Conservation (phyloP, 2,888 invertebrate genomes). For the Pachymerium ferrugineum region DNA sequence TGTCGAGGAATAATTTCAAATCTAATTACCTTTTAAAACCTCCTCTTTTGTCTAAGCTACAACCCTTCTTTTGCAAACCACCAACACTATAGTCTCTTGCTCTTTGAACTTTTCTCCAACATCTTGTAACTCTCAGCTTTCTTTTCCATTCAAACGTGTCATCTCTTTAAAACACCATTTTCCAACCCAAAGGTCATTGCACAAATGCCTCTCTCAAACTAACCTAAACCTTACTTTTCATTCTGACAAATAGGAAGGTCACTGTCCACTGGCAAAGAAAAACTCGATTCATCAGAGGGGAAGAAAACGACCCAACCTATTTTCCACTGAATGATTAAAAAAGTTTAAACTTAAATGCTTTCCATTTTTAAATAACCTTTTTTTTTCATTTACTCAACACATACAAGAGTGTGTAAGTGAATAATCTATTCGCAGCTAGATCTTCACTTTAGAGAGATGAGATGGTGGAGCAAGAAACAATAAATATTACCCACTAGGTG, state of each 20-base stretch:
- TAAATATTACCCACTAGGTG: slow-evolving; percentile 21
- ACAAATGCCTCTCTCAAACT: not conserved
- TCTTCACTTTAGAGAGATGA: slow-evolving; percentile 12
- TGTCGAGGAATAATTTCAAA: slow-evolving; percentile 29
- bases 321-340: too few species aligned
- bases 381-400: slow-evolving; percentile 18
- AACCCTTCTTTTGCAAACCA: slow-evolving; percentile 5
- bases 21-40: slow-evolving; percentile 28
- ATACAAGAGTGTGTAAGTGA: slow-evolving; percentile 12
- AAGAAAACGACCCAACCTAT: too few species aligned
- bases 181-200: not conserved
- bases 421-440: slow-evolving; percentile 18
- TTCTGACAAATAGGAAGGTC: not conserved
- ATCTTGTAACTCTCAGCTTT: not conserved
- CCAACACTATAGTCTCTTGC: not conserved
- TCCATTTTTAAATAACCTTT: not conserved
- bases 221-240: slow-evolving; percentile 4
- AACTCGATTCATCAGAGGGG: not conserved
- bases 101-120: slow-evolving; percentile 1
- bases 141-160: not conserved
- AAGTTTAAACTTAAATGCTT: not conserved
- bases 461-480: slow-evolving; percentile 15
- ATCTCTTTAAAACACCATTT: slow-evolving; percentile 14
- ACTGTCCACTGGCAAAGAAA: not conserved
- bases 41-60: slow-evolving; percentile 11